Conservation (phyloP, 2,888 invertebrate species). For the Eutolmus rufibarbis region DNA sequence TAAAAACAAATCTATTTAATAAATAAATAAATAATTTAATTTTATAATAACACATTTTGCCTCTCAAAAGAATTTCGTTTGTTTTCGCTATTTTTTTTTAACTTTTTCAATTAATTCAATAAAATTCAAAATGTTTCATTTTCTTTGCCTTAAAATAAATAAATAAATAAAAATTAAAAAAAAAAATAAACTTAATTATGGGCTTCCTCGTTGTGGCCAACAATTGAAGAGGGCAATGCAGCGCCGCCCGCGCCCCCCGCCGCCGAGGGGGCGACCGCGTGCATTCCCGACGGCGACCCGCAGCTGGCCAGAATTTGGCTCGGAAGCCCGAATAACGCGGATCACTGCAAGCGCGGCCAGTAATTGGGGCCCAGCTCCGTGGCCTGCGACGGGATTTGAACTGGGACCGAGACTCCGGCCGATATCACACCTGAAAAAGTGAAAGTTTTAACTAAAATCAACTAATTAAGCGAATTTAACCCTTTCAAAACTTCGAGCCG, state of each 20-base stretch:
- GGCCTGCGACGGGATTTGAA: constrained; percentile 88
- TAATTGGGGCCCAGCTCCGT: constrained; percentile 83
- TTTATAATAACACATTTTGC: not conserved
- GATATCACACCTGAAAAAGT: constrained; percentile 69
- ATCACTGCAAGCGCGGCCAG: constrained; percentile 89
- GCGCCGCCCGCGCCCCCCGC: not conserved
- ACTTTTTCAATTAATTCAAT: too few species aligned
- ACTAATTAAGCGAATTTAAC: too few species aligned
- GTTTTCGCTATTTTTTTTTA: too few species aligned
- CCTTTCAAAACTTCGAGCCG: too few species aligned
- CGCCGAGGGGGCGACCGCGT: constrained; percentile 66
- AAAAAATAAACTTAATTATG: not conserved
- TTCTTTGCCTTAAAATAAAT: too few species aligned
- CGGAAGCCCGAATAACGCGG: constrained; percentile 87
- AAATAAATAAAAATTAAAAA: too few species aligned
- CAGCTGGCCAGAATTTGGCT: constrained; percentile 64
- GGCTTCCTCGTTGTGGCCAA: constrained; percentile 17
- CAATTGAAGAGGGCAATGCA: not conserved
- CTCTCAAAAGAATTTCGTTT: too few species aligned
- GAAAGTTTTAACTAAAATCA: too few species aligned
- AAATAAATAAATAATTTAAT: not conserved
- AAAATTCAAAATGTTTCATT: too few species aligned
- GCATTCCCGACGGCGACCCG: constrained; percentile 56
- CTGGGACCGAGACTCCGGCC: constrained; percentile 93
- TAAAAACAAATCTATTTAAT: not conserved